phyloP scores from a whole-genome alignment of 2,888 invertebrate genomes.

The Dryocosmus kuriphilus region DNA sequence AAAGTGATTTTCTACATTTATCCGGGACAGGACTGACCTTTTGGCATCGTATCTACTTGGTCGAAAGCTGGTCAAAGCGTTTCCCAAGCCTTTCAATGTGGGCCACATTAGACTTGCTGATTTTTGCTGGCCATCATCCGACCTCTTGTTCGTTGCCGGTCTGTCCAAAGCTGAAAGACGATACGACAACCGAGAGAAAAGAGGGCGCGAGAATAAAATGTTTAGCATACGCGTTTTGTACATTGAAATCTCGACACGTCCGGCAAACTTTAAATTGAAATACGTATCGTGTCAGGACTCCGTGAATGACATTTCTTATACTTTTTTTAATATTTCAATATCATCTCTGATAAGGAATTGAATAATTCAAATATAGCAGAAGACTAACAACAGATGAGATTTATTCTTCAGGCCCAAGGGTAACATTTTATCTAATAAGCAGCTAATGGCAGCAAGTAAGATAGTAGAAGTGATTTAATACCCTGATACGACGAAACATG shows the following conservation, averaged over 20 bases:
- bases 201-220: constrained; percentile 61
- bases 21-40: constrained; percentile 40
- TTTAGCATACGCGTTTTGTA: constrained; percentile 75
- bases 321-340: background rate
- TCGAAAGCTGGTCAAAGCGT: constrained; percentile 25
- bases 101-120: constrained; percentile 74
- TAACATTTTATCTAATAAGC: constrained; percentile 26
- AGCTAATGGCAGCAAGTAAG: constrained; percentile 27
- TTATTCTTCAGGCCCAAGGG: background rate
- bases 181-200: constrained; percentile 53
- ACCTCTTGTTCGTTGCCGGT: constrained; percentile 61
- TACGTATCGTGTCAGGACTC: constrained; percentile 53
- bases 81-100: constrained; percentile 45
- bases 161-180: constrained; percentile 41
- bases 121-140: constrained; percentile 62
- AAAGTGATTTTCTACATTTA: constrained; percentile 52
- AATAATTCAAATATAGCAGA: background rate
- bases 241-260: constrained; percentile 74
- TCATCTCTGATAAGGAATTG: background rate
- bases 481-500: constrained; percentile 49
- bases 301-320: background rate
- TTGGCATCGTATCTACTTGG: constrained; percentile 44
- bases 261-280: constrained; percentile 74
- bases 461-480: constrained; percentile 28
- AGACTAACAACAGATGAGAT: background rate